Evolutionary conservation across 2,888 invertebrate genomes (phyloP).

Genomic region (Ochropleura leucogaster): DNA sequence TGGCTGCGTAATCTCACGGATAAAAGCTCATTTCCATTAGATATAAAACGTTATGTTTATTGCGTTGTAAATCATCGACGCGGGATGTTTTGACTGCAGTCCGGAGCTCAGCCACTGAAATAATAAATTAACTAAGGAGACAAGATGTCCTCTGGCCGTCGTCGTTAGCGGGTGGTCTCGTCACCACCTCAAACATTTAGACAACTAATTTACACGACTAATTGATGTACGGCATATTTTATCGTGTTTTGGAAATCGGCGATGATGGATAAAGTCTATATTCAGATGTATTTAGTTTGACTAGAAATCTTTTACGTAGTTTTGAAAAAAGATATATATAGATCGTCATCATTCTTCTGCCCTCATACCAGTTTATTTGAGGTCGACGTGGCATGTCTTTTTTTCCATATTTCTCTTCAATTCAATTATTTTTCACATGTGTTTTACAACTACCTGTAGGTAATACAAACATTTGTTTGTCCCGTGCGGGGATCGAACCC

Average conservation of each 20-base stretch:
- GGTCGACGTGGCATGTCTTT: too few relatives aligned
- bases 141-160: slow-evolving; percentile 81
- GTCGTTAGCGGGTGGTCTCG: slow-evolving; percentile 86
- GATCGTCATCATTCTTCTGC: background rate
- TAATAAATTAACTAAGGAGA: slow-evolving; percentile 88
- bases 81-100: slow-evolving; percentile 88
- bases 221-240: slow-evolving; percentile 65
- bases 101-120: slow-evolving; percentile 84
- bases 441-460: too few relatives aligned
- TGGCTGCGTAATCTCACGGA: slow-evolving; percentile 84
- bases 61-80: slow-evolving; percentile 87
- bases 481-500: too few relatives aligned
- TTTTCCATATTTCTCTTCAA: too few relatives aligned
- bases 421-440: too few relatives aligned
- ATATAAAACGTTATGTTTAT: slow-evolving; percentile 88
- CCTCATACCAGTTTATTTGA: too few relatives aligned
- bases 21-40: slow-evolving; percentile 89
- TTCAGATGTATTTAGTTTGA: slow-evolving; percentile 20
- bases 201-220: slow-evolving; percentile 76
- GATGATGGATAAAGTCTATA: slow-evolving; percentile 53
- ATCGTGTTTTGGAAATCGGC: slow-evolving; percentile 41
- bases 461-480: too few relatives aligned
- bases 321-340: background rate
- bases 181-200: slow-evolving; percentile 68
- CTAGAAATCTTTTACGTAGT: background rate